Percentiles rank a stretch among this genome's conserved stretches.
Evolutionary conservation across 2,888 invertebrate genomes (phyloP).

Genomic region (Watsonalla binaria): DNA sequence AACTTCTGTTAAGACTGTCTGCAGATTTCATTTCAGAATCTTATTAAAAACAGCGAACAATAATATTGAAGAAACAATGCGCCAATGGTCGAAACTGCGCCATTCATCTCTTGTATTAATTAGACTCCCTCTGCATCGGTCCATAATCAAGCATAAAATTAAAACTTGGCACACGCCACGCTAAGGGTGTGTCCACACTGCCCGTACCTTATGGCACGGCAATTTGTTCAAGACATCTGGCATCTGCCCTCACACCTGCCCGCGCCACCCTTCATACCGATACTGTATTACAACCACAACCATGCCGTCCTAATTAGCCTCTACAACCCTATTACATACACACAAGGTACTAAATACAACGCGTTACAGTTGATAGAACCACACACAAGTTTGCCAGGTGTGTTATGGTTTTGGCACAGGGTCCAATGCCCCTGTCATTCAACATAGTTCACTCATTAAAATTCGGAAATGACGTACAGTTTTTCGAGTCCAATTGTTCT

Average conservation of each 20-base stretch:
- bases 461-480: slow-evolving; percentile 74
- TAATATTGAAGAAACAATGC: slow-evolving; percentile 21
- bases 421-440: slow-evolving; percentile 68
- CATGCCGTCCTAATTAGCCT: slow-evolving; percentile 13
- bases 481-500: slow-evolving; percentile 60
- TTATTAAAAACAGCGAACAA: not conserved
- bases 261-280: slow-evolving; percentile 55
- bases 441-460: slow-evolving; percentile 60
- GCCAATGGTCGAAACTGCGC: slow-evolving; percentile 34
- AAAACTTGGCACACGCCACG: slow-evolving; percentile 77
- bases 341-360: slow-evolving; percentile 24
- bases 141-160: slow-evolving; percentile 78
- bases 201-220: slow-evolving; percentile 70
- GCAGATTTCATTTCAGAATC: not conserved
- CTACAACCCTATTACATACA: slow-evolving; percentile 10
- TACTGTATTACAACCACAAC: slow-evolving; percentile 25
- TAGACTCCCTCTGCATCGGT: slow-evolving; percentile 54
- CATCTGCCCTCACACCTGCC: slow-evolving; percentile 77
- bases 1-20: not conserved
- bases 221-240: slow-evolving; percentile 79
- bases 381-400: slow-evolving; percentile 26
- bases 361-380: slow-evolving; percentile 18
- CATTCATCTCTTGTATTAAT: slow-evolving; percentile 69
- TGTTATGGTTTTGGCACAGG: slow-evolving; percentile 63
- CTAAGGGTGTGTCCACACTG: slow-evolving; percentile 71